phyloP scores from a whole-genome alignment of 2,888 invertebrate genomes.

The Tenthredo notha region DNA sequence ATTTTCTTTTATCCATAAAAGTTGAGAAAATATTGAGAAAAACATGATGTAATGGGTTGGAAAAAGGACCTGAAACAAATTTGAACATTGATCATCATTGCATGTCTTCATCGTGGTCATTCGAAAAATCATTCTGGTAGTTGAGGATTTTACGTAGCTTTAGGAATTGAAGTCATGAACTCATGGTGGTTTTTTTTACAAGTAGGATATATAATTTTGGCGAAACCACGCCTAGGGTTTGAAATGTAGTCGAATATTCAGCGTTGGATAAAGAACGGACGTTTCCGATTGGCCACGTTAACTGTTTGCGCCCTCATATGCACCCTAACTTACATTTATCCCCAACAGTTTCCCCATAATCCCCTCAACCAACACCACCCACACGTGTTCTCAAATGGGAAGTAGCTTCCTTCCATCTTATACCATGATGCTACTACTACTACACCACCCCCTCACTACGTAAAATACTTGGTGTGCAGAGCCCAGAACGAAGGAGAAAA shows the following conservation, averaged over 20 bases:
- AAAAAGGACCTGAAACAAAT: too few relatives aligned
- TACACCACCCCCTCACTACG: too few relatives aligned
- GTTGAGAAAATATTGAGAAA: too few relatives aligned
- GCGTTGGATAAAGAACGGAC: slow-evolving; percentile 74
- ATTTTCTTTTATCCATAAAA: too few relatives aligned
- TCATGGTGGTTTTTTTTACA: background rate
- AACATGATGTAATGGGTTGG: too few relatives aligned
- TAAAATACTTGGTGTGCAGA: too few relatives aligned
- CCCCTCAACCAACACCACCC: slow-evolving; percentile 50
- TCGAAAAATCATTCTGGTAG: too few relatives aligned
- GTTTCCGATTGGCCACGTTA: slow-evolving; percentile 75
- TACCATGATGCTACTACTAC: background rate
- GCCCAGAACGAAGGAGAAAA: slow-evolving; percentile 2
- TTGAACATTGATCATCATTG: too few relatives aligned
- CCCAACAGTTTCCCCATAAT: slow-evolving; percentile 29
- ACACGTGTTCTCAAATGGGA: slow-evolving; percentile 50
- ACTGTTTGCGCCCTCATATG: slow-evolving; percentile 64
- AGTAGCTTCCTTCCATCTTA: slow-evolving; percentile 28
- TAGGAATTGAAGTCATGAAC: too few relatives aligned
- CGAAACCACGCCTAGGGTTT: slow-evolving; percentile 68
- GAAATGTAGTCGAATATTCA: slow-evolving; percentile 73
- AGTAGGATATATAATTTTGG: background rate
- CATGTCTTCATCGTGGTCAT: too few relatives aligned
- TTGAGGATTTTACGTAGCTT: too few relatives aligned
- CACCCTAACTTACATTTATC: slow-evolving; percentile 53